Conservation (phyloP, 2,888 invertebrate genomes). For the Diachrysia chrysitis region DNA sequence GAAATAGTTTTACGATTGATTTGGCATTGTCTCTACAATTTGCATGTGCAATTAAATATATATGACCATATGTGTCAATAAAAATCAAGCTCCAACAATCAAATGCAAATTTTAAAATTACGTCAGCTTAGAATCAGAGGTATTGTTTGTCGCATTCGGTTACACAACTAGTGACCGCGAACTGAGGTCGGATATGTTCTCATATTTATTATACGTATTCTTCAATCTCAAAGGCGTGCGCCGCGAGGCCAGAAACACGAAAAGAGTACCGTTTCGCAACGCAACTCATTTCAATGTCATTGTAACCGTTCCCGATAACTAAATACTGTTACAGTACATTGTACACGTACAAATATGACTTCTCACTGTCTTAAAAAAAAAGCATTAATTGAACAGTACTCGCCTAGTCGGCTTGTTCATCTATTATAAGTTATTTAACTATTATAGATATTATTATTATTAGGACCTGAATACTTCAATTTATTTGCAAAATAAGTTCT, state of each 20-base stretch:
- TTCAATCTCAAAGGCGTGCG: constrained; percentile 83
- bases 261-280: constrained; percentile 88
- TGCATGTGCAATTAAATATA: constrained; percentile 35
- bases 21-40: constrained; percentile 38
- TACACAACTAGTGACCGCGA: constrained; percentile 87
- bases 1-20: constrained; percentile 27
- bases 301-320: constrained; percentile 74
- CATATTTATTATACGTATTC: constrained; percentile 88
- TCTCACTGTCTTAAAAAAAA: background rate
- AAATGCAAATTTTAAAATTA: constrained; percentile 69
- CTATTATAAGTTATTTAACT: constrained; percentile 31
- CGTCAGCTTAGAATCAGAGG: constrained; percentile 71
- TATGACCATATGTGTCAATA: constrained; percentile 47
- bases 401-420: background rate
- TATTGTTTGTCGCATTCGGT: constrained; percentile 83
- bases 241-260: constrained; percentile 80
- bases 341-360: constrained; percentile 24
- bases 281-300: constrained; percentile 86
- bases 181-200: constrained; percentile 87
- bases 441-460: constrained; percentile 36
- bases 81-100: constrained; percentile 66
- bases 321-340: constrained; percentile 34
- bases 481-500: constrained; percentile 20
- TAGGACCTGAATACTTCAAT: constrained; percentile 21
- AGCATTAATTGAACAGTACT: background rate